These are phyloP conservation scores for Trachelus iudaicus DNA, from an alignment of 2,888 invertebrate species.

Conservation along the genomic window DNA sequence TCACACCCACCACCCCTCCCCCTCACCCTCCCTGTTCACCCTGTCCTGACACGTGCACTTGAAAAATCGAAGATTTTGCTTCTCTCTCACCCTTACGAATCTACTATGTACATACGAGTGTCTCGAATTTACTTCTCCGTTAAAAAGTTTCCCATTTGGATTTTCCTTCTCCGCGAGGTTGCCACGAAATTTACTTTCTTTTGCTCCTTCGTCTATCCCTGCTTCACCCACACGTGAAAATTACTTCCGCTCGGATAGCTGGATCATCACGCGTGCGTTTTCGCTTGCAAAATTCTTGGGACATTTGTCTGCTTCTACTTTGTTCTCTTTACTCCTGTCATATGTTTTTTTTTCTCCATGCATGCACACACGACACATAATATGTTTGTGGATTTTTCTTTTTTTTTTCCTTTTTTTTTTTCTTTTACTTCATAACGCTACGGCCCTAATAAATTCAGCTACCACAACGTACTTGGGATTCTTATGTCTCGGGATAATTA, in stretches of 20 bases:
- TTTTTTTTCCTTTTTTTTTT: slow-evolving; percentile 18
- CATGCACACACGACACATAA: slow-evolving; percentile 32
- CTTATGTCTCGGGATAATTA: neutral
- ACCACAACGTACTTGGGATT: slow-evolving; percentile 31
- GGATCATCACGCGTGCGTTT: neutral
- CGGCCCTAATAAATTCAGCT: slow-evolving; percentile 23
- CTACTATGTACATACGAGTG: slow-evolving; percentile 13
- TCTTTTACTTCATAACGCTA: slow-evolving; percentile 26
- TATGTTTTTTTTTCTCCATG: slow-evolving; percentile 8
- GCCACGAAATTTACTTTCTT: too few species aligned
- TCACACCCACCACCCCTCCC: too few species aligned
- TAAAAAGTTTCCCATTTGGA: neutral
- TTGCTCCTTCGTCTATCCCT: neutral
- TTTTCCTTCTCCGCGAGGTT: neutral
- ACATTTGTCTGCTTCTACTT: neutral
- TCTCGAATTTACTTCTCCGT: neutral
- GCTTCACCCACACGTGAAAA: neutral
- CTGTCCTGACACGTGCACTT: neutral
- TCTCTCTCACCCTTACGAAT: slow-evolving; percentile 1
- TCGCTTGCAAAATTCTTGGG: neutral
- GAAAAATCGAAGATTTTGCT: neutral
- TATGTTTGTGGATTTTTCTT: slow-evolving; percentile 17
- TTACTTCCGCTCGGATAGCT: neutral
- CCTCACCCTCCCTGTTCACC: too few species aligned
- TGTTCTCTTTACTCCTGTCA: slow-evolving; percentile 17